These are phyloP conservation scores for Mesocentrotus franciscanus DNA, from an alignment of 53 echinoderm and acorn worm species.

Conservation along the genomic window DNA sequence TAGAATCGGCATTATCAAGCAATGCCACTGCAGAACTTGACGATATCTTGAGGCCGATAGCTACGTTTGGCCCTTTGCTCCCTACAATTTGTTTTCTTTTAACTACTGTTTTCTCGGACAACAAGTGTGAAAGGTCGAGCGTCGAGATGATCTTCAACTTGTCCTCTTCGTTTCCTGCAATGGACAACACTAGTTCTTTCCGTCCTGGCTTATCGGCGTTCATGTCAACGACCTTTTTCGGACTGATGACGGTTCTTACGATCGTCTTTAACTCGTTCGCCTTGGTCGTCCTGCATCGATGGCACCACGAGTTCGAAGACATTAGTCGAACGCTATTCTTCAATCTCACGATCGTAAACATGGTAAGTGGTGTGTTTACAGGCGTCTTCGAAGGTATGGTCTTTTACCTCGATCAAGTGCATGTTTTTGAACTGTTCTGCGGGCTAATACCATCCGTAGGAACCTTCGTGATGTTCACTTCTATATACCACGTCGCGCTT, in stretches of 20 bases:
- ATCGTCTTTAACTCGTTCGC: not conserved
- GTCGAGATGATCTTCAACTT: not conserved
- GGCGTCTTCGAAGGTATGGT: not conserved
- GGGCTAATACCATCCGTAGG: not conserved
- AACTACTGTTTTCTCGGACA: no score
- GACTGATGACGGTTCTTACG: not conserved
- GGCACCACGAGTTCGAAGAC: not conserved
- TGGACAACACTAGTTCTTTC: not conserved
- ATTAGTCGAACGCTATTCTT: not conserved
- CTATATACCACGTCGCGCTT: not conserved
- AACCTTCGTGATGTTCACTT: not conserved
- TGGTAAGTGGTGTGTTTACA: not conserved
- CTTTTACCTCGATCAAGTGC: not conserved
- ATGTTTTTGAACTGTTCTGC: not conserved
- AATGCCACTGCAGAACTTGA: no score
- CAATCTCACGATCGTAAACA: not conserved
- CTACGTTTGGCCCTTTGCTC: no score
- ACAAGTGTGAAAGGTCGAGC: not conserved
- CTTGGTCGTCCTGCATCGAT: slow-evolving; percentile 21
- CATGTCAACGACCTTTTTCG: not conserved
- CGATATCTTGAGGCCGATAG: no score
- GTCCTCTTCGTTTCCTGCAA: not conserved
- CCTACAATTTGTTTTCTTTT: no score
- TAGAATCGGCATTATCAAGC: no score
- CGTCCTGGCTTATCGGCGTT: not conserved